Conservation (phyloP, 1,140 invertebrate species). For the Drosophila ercepeae region DNA sequence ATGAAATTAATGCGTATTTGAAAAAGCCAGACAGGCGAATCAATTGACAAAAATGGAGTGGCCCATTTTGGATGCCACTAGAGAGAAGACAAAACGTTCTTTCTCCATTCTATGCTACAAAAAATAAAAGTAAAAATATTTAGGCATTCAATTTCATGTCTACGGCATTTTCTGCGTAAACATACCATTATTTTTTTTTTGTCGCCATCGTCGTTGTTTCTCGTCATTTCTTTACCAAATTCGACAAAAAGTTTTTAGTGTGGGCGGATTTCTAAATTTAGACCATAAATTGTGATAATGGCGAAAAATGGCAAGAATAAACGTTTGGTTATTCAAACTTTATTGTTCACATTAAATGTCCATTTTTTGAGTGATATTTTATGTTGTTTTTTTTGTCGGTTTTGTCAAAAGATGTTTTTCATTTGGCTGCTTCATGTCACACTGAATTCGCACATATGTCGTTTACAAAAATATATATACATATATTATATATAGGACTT, state of each 20-base stretch:
- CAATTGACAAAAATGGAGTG: constrained; percentile 79
- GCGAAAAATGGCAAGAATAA: constrained; percentile 29
- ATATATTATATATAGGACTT: constrained; percentile 6
- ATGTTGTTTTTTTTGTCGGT: background rate
- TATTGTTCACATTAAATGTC: constrained; percentile 30
- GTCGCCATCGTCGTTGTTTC: too few relatives aligned
- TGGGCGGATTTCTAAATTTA: constrained; percentile 31
- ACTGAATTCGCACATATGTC: constrained; percentile 31
- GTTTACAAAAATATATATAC: background rate
- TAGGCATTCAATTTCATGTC: constrained; percentile 29
- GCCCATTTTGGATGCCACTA: constrained; percentile 47
- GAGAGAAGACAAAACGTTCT: constrained; percentile 8
- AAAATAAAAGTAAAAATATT: constrained; percentile 43
- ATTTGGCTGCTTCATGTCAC: constrained; percentile 6
- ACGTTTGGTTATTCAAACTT: constrained; percentile 32
- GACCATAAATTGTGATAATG: constrained; percentile 29
- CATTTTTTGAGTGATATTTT: constrained; percentile 8
- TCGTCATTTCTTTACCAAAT: constrained; percentile 26
- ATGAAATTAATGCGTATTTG: constrained; percentile 82
- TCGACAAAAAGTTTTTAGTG: constrained; percentile 12
- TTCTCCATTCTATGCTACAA: too few relatives aligned
- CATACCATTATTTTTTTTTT: constrained; percentile 5
- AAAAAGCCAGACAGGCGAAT: constrained; percentile 81
- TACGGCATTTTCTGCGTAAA: constrained; percentile 19
- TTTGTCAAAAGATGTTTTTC: constrained; percentile 17